Conservation (phyloP, 2,113 vertebrate species). For the Collichthys lucidus region DNA sequence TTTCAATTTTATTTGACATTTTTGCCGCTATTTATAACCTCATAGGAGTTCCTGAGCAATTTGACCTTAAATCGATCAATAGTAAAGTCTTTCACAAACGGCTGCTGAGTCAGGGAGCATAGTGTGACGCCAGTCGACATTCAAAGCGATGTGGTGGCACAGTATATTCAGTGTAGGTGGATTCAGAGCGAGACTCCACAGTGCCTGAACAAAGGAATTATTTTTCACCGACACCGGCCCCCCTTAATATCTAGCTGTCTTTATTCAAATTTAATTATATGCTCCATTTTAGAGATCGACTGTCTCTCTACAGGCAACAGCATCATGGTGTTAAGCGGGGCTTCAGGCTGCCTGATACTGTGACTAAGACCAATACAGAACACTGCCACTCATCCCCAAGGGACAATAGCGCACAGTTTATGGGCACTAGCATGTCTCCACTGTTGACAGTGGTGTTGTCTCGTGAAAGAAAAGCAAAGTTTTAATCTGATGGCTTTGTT, state of each 20-base stretch:
- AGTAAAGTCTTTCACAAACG: slow-evolving; percentile 16
- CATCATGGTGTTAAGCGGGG: slow-evolving; percentile 25
- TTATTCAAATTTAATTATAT: slow-evolving; percentile 25
- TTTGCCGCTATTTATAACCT: slow-evolving; percentile 12
- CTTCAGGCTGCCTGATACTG: slow-evolving; percentile 27
- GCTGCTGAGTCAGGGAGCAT: slow-evolving; percentile 26
- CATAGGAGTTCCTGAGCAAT: slow-evolving; percentile 4
- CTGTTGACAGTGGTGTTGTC: slow-evolving; percentile 63
- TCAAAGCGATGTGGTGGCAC: neutral
- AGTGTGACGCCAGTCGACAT: neutral
- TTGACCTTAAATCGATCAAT: slow-evolving; percentile 25
- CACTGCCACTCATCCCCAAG: slow-evolving; percentile 40
- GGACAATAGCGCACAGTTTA: slow-evolving; percentile 51
- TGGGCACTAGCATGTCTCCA: slow-evolving; percentile 31
- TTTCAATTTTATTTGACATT: slow-evolving; percentile 29
- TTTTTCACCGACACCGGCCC: neutral
- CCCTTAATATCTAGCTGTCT: neutral
- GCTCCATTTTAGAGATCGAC: slow-evolving; percentile 31
- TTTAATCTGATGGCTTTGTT: slow-evolving; percentile 81
- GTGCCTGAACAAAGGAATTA: neutral
- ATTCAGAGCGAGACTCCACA: neutral
- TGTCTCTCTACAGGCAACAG: slow-evolving; percentile 1
- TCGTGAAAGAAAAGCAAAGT: slow-evolving; percentile 55
- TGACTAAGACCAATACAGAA: slow-evolving; percentile 37
- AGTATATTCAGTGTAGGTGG: neutral